Conservation (phyloP, 2,888 invertebrate genomes). For the Spodoptera exigua region DNA sequence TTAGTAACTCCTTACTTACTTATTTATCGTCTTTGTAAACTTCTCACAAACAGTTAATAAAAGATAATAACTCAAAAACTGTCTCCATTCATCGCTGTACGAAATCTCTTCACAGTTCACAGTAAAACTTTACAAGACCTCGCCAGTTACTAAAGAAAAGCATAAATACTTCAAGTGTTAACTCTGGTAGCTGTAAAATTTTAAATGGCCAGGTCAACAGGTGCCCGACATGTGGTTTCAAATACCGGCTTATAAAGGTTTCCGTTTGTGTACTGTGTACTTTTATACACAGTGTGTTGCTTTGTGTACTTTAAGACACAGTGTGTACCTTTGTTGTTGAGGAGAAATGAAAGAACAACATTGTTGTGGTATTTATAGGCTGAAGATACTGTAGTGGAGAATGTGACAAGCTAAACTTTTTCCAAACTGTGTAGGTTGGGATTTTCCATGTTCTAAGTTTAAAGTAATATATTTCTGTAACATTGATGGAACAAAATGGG, state of each 20-base stretch:
- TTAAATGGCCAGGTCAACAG: constrained; percentile 52
- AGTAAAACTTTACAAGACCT: background rate
- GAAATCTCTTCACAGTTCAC: background rate
- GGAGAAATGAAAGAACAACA: constrained; percentile 17
- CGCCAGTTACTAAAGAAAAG: constrained; percentile 23
- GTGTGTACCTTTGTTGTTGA: constrained; percentile 22
- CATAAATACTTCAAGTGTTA: constrained; percentile 23
- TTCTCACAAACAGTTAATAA: too few species aligned
- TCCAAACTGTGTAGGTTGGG: too few species aligned
- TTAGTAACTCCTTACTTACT: too few species aligned
- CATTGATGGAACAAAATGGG: too few species aligned
- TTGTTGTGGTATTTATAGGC: constrained; percentile 1
- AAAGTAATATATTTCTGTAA: too few species aligned
- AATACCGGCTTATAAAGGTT: constrained; percentile 33
- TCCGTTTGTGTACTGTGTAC: constrained; percentile 21
- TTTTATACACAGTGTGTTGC: constrained; percentile 13
- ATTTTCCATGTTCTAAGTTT: too few species aligned
- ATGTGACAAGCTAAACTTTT: constrained; percentile 1
- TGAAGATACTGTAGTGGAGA: background rate
- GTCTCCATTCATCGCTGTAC: too few species aligned
- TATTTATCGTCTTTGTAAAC: too few species aligned
- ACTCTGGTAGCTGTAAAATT: constrained; percentile 36
- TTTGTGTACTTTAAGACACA: constrained; percentile 34
- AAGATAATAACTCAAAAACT: too few species aligned
- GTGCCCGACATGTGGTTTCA: constrained; percentile 51